Conservation (phyloP, 2,797 vertebrate genomes). For the Cynopterus sphinx region DNA sequence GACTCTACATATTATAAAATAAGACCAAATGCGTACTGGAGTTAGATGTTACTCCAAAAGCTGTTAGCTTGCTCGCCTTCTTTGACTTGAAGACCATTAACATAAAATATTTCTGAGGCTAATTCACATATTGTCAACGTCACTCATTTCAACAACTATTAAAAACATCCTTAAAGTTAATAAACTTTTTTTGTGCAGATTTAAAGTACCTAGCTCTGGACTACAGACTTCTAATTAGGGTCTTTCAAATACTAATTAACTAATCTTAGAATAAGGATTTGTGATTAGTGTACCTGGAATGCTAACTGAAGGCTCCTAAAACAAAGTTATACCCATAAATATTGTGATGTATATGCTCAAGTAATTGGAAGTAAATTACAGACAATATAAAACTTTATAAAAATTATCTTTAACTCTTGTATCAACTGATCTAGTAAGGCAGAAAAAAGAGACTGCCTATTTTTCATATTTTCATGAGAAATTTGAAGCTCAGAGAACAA, state of each 20-base stretch:
- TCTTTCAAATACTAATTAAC: conserved; percentile 25
- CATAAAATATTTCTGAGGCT: background rate
- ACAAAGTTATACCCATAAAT: background rate
- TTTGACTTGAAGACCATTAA: background rate
- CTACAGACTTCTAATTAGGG: background rate
- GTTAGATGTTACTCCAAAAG: background rate
- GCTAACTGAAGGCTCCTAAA: background rate
- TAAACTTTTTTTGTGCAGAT: background rate
- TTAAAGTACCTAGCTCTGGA: background rate
- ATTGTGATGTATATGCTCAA: background rate
- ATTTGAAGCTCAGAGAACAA: background rate
- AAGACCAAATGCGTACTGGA: background rate
- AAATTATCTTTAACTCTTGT: background rate
- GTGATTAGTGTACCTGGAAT: background rate
- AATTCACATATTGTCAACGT: background rate
- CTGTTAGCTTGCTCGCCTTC: background rate
- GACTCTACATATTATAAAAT: background rate
- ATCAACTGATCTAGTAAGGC: background rate
- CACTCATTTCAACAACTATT: background rate
- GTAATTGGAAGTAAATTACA: background rate
- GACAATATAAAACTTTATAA: background rate
- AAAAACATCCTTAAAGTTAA: background rate
- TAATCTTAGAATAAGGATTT: background rate
- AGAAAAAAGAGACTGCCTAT: background rate
- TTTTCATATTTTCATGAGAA: conserved; percentile 26